phyloP scores from a whole-genome alignment of 1,140 invertebrate species.

The Diorhabda elongata region DNA sequence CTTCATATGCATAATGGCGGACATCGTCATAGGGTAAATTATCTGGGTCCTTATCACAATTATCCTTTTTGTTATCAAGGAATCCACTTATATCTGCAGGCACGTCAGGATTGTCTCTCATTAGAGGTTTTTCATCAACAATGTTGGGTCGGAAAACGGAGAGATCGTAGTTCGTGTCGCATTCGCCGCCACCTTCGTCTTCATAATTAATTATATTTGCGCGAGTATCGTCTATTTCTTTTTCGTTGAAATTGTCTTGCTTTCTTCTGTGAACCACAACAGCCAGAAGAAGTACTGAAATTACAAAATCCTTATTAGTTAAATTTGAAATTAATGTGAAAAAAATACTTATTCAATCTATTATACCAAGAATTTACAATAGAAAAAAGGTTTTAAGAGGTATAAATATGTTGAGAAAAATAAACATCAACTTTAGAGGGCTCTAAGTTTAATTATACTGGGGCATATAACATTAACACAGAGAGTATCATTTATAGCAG shows the following conservation, averaged over 20 bases:
- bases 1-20: constrained; percentile 93
- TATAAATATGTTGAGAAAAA: no score
- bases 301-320: no score
- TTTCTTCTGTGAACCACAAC: constrained; percentile 81
- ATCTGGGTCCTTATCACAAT: constrained; percentile 84
- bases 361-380: no score
- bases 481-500: no score
- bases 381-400: no score
- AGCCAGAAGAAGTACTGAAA: constrained; percentile 73
- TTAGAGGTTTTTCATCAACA: constrained; percentile 44
- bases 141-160: constrained; percentile 65
- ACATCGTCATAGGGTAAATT: constrained; percentile 92
- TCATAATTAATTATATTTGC: constrained; percentile 97
- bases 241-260: constrained; percentile 79
- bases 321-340: no score
- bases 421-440: no score
- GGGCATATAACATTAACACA: no score
- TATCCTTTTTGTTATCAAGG: constrained; percentile 82
- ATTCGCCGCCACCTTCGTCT: constrained; percentile 94
- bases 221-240: constrained; percentile 91
- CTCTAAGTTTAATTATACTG: no score
- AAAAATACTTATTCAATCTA: no score
- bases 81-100: constrained; percentile 79
- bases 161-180: constrained; percentile 90
- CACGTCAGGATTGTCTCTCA: constrained; percentile 38